Percentiles rank a stretch among this genome's conserved stretches.
These are phyloP conservation scores for Drosophila neotestacea DNA, from an alignment of 2,888 invertebrate species.

Conservation along the genomic window DNA sequence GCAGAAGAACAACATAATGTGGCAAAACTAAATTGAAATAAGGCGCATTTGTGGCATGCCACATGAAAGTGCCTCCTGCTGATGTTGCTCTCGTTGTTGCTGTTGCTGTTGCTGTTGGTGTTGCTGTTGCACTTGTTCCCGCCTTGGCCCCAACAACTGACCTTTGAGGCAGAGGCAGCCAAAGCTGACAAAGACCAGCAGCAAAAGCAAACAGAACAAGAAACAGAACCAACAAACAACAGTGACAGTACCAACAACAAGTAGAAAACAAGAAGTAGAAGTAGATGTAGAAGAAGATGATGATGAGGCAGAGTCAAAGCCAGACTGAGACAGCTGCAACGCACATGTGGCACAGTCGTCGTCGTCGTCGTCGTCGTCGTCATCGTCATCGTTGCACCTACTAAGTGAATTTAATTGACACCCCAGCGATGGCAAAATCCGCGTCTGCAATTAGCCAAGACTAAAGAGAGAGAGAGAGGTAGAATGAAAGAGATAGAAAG, in stretches of 20 bases:
- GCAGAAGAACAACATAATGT: conserved; percentile 48
- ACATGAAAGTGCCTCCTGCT: conserved; percentile 51
- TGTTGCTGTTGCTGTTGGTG: too few relatives aligned
- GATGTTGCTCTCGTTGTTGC: conserved; percentile 1
- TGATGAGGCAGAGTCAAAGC: background rate
- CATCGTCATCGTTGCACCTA: conserved; percentile 49
- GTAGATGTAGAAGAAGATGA: background rate
- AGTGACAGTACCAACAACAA: background rate
- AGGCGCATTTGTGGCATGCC: conserved; percentile 69
- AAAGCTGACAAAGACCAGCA: conserved; percentile 51
- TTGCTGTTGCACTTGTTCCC: conserved; percentile 49
- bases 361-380: conserved; percentile 25
- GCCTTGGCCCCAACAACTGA: conserved; percentile 51
- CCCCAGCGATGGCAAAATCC: conserved; percentile 70
- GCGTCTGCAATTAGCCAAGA: conserved; percentile 73
- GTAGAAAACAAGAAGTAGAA: conserved; percentile 1
- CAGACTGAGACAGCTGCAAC: conserved; percentile 60
- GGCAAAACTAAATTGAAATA: conserved; percentile 64
- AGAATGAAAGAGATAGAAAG: background rate
- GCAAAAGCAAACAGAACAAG: conserved; percentile 16
- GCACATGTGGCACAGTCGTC: conserved; percentile 65
- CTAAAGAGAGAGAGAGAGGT: background rate
- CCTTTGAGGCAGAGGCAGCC: conserved; percentile 45
- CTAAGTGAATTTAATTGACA: conserved; percentile 79
- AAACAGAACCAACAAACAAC: conserved; percentile 7